Conservation (phyloP, 2,113 vertebrate genomes). For the Triplophysa tibetana region DNA sequence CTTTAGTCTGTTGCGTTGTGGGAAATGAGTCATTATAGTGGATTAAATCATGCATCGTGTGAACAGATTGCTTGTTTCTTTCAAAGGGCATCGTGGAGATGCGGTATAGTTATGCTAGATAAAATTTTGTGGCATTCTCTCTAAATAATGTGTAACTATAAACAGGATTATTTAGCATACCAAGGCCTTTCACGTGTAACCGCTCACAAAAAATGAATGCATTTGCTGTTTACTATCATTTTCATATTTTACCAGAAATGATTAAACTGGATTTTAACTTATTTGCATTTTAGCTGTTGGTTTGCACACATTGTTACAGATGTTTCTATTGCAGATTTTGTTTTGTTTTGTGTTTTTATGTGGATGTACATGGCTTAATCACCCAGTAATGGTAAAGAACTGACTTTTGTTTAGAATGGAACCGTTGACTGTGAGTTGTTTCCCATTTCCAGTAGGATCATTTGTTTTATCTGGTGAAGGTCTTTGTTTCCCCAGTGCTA, state of each 20-base stretch:
- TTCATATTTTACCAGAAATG: too few relatives aligned
- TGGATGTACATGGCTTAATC: constrained; percentile 6
- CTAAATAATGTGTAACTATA: neutral
- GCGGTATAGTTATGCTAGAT: too few relatives aligned
- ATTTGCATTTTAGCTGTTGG: too few relatives aligned
- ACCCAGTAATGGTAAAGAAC: neutral
- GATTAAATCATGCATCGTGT: too few relatives aligned
- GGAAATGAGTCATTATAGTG: too few relatives aligned
- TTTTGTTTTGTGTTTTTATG: constrained; percentile 16
- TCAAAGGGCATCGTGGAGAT: too few relatives aligned
- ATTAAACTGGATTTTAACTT: too few relatives aligned
- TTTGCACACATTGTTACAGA: too few relatives aligned
- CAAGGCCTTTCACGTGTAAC: neutral
- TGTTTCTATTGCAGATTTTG: too few relatives aligned
- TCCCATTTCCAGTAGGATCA: constrained; percentile 68
- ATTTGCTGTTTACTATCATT: neutral
- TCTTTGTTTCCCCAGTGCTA: constrained; percentile 71
- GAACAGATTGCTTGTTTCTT: too few relatives aligned
- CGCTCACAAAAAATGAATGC: neutral
- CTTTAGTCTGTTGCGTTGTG: neutral
- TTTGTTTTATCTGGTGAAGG: constrained; percentile 78
- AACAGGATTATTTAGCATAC: neutral
- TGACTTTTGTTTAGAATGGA: constrained; percentile 48
- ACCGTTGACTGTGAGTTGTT: constrained; percentile 68
- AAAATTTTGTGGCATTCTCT: neutral